phyloP scores from a whole-genome alignment of 2,888 invertebrate genomes.

The Aphodius sticticus region DNA sequence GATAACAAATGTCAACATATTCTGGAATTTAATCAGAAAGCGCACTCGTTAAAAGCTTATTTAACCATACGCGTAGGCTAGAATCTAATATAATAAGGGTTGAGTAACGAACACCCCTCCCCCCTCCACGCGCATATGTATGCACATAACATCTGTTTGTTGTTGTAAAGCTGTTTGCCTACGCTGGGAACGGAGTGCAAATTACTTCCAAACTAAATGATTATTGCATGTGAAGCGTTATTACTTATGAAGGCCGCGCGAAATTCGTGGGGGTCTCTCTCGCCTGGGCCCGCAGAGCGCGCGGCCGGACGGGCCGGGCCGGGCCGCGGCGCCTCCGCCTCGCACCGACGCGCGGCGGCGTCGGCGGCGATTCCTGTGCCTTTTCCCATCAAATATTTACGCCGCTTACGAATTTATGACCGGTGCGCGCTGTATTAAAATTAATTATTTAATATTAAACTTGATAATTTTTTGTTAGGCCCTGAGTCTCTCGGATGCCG shows the following conservation, averaged over 20 bases:
- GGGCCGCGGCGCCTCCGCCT: conserved; percentile 33
- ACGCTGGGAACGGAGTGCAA: conserved; percentile 53
- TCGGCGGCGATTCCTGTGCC: conserved; percentile 48
- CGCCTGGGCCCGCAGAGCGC: conserved; percentile 8
- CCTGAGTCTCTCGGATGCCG: not conserved
- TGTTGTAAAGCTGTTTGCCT: conserved; percentile 55
- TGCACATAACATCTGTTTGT: conserved; percentile 52
- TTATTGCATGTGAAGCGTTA: conserved; percentile 58
- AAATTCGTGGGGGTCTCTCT: conserved; percentile 51
- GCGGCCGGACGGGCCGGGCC: conserved; percentile 32
- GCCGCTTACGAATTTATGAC: conserved; percentile 59
- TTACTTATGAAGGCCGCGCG: conserved; percentile 54
- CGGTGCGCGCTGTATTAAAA: conserved; percentile 65
- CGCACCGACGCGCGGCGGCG: conserved; percentile 28
- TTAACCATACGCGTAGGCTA: not conserved
- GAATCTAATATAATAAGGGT: not conserved
- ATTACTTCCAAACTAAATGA: conserved; percentile 57
- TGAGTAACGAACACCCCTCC: not conserved
- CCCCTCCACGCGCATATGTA: conserved; percentile 49
- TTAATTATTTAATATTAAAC: conserved; percentile 69
- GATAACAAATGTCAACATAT: no score
- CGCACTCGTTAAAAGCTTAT: not conserved
- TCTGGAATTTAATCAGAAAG: no score
- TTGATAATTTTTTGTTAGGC: conserved; percentile 64
- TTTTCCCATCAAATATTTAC: conserved; percentile 58